phyloP scores from a whole-genome alignment of 1,140 invertebrate genomes.

The Periplaneta americana region DNA sequence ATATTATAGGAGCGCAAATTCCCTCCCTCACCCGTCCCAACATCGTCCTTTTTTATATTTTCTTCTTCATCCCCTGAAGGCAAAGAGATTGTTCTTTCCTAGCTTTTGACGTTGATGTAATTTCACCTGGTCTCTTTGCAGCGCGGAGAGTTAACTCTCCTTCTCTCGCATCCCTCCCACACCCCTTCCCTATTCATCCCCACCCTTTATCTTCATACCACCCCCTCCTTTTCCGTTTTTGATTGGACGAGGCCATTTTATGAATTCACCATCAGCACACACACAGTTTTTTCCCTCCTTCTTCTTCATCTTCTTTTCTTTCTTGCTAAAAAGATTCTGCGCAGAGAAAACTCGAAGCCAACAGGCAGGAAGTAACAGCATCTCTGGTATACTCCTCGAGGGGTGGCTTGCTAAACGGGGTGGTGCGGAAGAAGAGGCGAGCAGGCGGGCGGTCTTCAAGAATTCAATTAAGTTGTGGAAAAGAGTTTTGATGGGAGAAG shows the following conservation, averaged over 20 bases:
- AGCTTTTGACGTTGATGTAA: conserved; percentile 17
- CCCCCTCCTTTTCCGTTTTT: conserved; percentile 9
- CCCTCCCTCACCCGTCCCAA: neutral
- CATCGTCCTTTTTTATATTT: neutral
- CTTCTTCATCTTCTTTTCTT: conserved; percentile 1
- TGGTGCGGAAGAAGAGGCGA: neutral
- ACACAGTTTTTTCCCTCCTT: neutral
- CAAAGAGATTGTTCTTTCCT: conserved; percentile 14
- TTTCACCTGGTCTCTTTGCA: conserved; percentile 13
- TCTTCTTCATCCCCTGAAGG: conserved; percentile 5
- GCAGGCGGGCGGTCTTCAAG: conserved; percentile 12
- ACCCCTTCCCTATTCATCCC: neutral
- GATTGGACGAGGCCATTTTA: conserved; percentile 18
- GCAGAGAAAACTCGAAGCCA: neutral
- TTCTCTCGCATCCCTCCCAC: neutral
- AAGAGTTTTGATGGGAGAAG: conserved; percentile 13
- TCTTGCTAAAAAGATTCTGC: conserved; percentile 5
- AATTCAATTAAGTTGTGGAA: conserved; percentile 17
- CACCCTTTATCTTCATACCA: neutral
- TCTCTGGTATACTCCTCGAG: neutral
- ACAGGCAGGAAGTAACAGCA: neutral
- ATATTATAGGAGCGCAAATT: conserved; percentile 2
- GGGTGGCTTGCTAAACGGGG: neutral
- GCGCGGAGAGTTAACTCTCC: neutral
- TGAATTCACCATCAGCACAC: conserved; percentile 9